These are phyloP conservation scores for Hycleus cichorii DNA, from an alignment of 1,140 invertebrate genomes.

Conservation along the genomic window DNA sequence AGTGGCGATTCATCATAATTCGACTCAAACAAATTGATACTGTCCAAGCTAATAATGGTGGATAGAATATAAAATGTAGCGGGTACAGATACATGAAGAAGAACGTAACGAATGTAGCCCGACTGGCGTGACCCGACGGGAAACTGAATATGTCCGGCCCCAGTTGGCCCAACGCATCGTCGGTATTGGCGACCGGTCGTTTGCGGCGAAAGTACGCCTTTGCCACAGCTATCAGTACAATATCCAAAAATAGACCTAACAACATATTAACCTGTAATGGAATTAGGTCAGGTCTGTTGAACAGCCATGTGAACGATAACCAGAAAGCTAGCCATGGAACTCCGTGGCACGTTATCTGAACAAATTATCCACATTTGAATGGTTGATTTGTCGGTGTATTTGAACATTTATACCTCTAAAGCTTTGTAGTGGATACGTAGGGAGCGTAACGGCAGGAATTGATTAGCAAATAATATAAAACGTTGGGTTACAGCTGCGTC, in stretches of 20 bases:
- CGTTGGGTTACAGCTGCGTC: constrained; percentile 57
- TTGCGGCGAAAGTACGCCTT: constrained; percentile 74
- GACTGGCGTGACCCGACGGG: constrained; percentile 91
- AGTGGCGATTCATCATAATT: constrained; percentile 74
- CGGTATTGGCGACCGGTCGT: constrained; percentile 62
- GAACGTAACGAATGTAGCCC: constrained; percentile 67
- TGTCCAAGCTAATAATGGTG: constrained; percentile 66
- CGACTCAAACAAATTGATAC: constrained; percentile 68
- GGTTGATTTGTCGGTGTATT: constrained; percentile 4
- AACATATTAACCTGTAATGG: constrained; percentile 81
- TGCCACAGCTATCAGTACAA: constrained; percentile 69
- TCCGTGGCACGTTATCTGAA: constrained; percentile 82
- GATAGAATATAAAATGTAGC: constrained; percentile 50
- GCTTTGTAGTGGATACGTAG: constrained; percentile 55
- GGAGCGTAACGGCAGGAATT: constrained; percentile 50
- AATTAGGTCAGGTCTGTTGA: constrained; percentile 55
- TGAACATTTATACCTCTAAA: constrained; percentile 52
- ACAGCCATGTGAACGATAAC: constrained; percentile 66
- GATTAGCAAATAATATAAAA: constrained; percentile 52
- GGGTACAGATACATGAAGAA: constrained; percentile 62
- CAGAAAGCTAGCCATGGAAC: constrained; percentile 71
- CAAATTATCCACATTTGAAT: constrained; percentile 11
- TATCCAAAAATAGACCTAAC: constrained; percentile 80
- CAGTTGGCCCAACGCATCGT: constrained; percentile 51
- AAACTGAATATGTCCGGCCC: constrained; percentile 87